Conservation (phyloP, 2,113 vertebrate species). For the Amia ocellicauda region DNA sequence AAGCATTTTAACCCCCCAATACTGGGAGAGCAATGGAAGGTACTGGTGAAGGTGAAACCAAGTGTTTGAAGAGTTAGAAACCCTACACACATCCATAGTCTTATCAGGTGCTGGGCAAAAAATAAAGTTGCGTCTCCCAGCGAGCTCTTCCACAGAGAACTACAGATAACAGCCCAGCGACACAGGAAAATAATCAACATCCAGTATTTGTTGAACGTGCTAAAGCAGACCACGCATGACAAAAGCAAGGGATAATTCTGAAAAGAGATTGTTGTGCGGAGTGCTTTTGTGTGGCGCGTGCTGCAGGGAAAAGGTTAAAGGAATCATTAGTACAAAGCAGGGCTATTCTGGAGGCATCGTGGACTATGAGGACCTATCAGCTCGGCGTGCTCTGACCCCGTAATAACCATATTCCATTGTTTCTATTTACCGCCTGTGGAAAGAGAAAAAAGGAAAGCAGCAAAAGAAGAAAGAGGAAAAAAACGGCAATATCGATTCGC, state of each 20-base stretch:
- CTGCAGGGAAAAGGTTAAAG: conserved; percentile 58
- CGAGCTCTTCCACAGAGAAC: no score
- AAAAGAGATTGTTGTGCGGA: conserved; percentile 23
- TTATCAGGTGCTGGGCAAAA: no score
- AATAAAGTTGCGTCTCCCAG: no score
- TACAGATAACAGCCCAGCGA: no score
- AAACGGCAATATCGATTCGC: conserved; percentile 59
- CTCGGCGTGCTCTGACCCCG: conserved; percentile 63
- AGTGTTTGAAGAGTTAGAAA: no score
- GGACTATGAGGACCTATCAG: conserved; percentile 65
- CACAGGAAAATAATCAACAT: no score
- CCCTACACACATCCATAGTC: no score
- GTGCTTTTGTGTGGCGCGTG: conserved; percentile 43
- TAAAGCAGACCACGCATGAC: no score
- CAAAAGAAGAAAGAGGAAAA: conserved; percentile 40
- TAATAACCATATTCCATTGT: conserved; percentile 72
- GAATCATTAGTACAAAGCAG: conserved; percentile 38
- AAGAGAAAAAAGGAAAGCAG: conserved; percentile 40
- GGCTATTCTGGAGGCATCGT: conserved; percentile 32
- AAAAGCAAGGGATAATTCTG: conserved; percentile 10
- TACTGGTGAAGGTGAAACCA: no score
- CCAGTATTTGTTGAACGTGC: no score
- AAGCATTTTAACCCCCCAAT: no score
- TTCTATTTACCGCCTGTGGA: conserved; percentile 66
- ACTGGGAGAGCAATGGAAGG: no score